phyloP scores from a whole-genome alignment of 2,888 invertebrate species.

The Ctenicera cuprea region DNA sequence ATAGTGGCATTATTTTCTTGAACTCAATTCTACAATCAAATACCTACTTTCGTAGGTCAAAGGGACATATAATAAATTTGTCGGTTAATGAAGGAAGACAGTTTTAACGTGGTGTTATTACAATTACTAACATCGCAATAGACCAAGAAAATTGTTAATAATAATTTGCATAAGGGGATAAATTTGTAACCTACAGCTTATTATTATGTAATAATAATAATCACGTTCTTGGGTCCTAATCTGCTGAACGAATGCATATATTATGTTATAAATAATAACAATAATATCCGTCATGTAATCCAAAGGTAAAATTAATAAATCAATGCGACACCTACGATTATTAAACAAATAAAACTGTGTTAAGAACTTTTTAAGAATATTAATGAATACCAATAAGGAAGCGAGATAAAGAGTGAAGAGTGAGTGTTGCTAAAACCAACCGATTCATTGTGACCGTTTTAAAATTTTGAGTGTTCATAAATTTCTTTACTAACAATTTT shows the following conservation, averaged over 20 bases:
- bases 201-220: slow-evolving; percentile 5
- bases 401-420: background rate
- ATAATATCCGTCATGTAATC: slow-evolving; percentile 13
- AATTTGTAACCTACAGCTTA: background rate
- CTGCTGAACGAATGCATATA: background rate
- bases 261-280: background rate
- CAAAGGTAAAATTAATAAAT: slow-evolving; percentile 22
- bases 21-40: too few species aligned
- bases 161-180: slow-evolving; percentile 13
- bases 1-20: too few species aligned
- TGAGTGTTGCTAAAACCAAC: background rate
- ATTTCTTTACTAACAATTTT: background rate
- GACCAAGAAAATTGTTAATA: too few species aligned
- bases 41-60: too few species aligned
- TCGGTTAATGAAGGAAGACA: background rate
- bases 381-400: slow-evolving; percentile 8
- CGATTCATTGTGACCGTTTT: background rate
- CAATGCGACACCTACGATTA: slow-evolving; percentile 9
- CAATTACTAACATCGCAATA: too few species aligned
- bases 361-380: slow-evolving; percentile 8
- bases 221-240: slow-evolving; percentile 1
- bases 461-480: background rate
- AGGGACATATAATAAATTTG: too few species aligned
- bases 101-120: background rate
- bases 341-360: slow-evolving; percentile 16